Percentiles rank a stretch among this genome's conserved stretches.
Evolutionary conservation across 2,888 invertebrate species (phyloP).

Genomic region (Macrophya alboannulata): DNA sequence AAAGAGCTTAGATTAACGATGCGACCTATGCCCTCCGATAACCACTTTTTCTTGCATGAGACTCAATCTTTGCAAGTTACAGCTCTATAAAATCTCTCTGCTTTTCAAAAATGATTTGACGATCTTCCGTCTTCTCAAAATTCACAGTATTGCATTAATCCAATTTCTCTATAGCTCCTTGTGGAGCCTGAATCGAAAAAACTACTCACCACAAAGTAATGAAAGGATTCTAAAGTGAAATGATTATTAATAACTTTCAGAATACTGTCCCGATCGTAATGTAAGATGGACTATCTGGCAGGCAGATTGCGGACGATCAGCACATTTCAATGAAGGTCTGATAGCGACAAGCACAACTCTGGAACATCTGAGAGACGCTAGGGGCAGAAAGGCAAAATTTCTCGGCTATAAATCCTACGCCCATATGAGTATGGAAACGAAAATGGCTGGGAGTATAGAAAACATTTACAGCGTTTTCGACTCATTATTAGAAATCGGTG

Average conservation of each 20-base stretch:
- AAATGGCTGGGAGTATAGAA: constrained; percentile 92
- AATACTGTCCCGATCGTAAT: constrained; percentile 91
- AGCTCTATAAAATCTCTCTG: too few relatives aligned
- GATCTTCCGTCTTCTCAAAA: neutral
- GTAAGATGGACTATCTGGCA: constrained; percentile 94
- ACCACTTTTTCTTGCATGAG: too few relatives aligned
- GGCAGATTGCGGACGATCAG: constrained; percentile 88
- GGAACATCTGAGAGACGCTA: constrained; percentile 88
- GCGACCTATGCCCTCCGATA: too few relatives aligned
- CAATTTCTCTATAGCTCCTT: too few relatives aligned
- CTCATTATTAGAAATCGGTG: constrained; percentile 84
- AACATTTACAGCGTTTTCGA: constrained; percentile 88
- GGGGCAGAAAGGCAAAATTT: constrained; percentile 87
- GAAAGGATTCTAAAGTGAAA: neutral
- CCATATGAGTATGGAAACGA: constrained; percentile 96
- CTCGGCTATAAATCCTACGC: constrained; percentile 91
- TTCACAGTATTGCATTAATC: neutral
- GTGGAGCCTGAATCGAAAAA: too few relatives aligned
- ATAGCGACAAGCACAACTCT: constrained; percentile 88
- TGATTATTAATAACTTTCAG: constrained; percentile 69
- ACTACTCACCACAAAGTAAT: too few relatives aligned
- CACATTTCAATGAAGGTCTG: constrained; percentile 84
- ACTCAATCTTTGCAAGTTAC: too few relatives aligned
- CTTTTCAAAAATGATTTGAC: neutral
- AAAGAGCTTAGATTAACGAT: too few relatives aligned